Percentiles rank a stretch among this genome's conserved stretches.
Conservation (phyloP, 2,113 vertebrate genomes). For the Panurus biarmicus region DNA sequence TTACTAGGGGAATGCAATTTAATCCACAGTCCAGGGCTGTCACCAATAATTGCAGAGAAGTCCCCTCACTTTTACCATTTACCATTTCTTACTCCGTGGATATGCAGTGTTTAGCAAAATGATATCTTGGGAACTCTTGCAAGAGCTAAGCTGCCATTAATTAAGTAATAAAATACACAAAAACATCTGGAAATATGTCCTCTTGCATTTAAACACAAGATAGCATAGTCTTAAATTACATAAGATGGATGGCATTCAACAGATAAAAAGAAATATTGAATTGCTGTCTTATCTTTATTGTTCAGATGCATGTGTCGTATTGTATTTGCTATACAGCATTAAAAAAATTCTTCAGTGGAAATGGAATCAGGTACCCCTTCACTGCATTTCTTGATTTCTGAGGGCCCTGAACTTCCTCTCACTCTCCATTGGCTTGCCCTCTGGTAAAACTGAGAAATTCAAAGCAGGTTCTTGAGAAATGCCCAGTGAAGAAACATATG, state of each 20-base stretch:
- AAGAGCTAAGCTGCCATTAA: conserved; percentile 14
- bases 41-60: neutral
- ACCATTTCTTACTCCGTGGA: neutral
- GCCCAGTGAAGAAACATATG: neutral
- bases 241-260: neutral
- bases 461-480: neutral
- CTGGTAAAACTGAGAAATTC: neutral
- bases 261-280: neutral
- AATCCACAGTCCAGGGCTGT: neutral
- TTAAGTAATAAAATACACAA: conserved; percentile 27
- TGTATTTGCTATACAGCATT: neutral
- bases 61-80: neutral
- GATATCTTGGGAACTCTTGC: neutral
- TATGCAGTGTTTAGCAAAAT: neutral
- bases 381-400: neutral
- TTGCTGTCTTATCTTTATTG: neutral
- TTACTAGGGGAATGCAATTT: neutral
- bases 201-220: neutral
- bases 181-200: conserved; percentile 24
- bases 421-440: neutral
- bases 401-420: neutral
- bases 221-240: neutral
- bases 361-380: neutral
- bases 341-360: neutral
- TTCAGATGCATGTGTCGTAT: neutral